Percentiles rank a stretch among this genome's conserved stretches.
Conservation (phyloP, 2,888 invertebrate species). For the Dasypogon diadema region DNA sequence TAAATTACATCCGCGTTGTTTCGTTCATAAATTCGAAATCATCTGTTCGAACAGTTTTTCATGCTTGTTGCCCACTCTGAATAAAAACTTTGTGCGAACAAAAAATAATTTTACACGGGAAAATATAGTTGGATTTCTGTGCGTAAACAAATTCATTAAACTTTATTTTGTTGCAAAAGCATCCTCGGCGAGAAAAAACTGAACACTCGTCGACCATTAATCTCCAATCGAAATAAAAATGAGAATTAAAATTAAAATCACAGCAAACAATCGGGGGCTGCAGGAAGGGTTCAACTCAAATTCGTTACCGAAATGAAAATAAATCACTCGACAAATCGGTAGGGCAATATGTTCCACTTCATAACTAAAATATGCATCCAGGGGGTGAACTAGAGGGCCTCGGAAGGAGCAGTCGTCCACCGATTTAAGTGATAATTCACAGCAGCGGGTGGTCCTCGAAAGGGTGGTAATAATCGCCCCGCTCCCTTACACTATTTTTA, state of each 20-base stretch:
- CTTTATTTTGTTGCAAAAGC: conserved; percentile 2
- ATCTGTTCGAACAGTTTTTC: not conserved
- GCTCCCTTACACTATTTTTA: not conserved
- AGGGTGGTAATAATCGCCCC: conserved; percentile 9
- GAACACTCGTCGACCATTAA: conserved; percentile 42
- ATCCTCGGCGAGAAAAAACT: not conserved
- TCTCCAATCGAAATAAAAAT: conserved; percentile 51
- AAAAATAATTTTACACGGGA: conserved; percentile 34
- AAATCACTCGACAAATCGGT: conserved; percentile 55
- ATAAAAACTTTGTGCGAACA: not conserved
- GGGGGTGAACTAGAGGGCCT: not conserved
- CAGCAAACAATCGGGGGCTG: conserved; percentile 1
- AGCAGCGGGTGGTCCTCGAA: conserved; percentile 55
- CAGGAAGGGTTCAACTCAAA: conserved; percentile 50
- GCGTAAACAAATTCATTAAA: conserved; percentile 51
- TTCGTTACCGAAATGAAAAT: conserved; percentile 54
- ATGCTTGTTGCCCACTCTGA: not conserved
- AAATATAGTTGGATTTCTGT: conserved; percentile 31
- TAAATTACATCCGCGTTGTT: not conserved
- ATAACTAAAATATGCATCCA: conserved; percentile 20
- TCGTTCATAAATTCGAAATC: not conserved
- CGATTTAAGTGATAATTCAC: conserved; percentile 58
- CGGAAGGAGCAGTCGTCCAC: not conserved
- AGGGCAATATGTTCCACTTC: conserved; percentile 57
- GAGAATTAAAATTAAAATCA: conserved; percentile 39